Conservation (phyloP, 2,113 vertebrate species). For the Stigmatopora argus region DNA sequence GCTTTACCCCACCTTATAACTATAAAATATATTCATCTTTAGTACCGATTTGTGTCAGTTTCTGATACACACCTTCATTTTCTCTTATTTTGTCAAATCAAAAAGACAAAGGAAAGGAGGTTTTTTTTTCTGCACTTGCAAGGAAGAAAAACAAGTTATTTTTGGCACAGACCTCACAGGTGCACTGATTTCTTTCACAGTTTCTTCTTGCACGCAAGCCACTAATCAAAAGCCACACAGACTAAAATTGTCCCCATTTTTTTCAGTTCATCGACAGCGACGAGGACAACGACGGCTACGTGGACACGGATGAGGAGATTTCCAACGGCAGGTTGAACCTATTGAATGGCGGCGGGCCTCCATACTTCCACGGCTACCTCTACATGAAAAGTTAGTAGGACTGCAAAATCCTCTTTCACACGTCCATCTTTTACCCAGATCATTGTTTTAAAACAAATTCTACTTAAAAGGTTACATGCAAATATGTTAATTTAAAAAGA, state of each 20-base stretch:
- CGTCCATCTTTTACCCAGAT: neutral
- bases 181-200: neutral
- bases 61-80: conserved; percentile 10
- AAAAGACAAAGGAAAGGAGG: neutral
- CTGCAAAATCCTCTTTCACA: conserved; percentile 8
- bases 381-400: conserved; percentile 83
- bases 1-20: neutral
- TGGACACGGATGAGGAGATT: conserved; percentile 87
- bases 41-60: neutral
- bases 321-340: conserved; percentile 76
- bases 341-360: conserved; percentile 79
- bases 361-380: conserved; percentile 89
- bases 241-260: neutral
- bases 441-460: neutral
- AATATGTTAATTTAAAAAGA: too few relatives aligned
- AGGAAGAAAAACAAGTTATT: neutral
- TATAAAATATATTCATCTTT: neutral
- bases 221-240: neutral
- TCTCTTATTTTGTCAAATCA: conserved; percentile 9
- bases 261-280: conserved; percentile 84
- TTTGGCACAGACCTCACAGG: conserved; percentile 1
- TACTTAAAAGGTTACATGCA: neutral
- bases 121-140: neutral
- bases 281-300: conserved; percentile 81
- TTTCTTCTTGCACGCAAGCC: neutral